Evolutionary conservation across 2,113 vertebrate genomes (phyloP), one percentile per base, ranked within the genome.

Genomic region (Symphodus melops): DNA sequence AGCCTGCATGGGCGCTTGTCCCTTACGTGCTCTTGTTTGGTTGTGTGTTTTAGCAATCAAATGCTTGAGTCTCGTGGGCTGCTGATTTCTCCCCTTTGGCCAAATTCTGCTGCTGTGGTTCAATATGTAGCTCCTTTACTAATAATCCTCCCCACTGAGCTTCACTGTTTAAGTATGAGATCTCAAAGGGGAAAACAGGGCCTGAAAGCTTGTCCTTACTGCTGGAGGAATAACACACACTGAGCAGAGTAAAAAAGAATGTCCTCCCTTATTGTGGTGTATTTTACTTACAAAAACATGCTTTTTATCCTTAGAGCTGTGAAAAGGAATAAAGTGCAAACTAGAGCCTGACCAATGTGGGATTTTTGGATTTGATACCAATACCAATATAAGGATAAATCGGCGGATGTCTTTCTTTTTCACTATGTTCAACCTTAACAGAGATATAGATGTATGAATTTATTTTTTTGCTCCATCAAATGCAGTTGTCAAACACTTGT

Each of bases 41-140:
- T 53, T 77, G 57, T 82, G 62, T 76, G 79, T 79, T 79, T 85
- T 84, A 52, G 39, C 41, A 72, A 57, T 75, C 51, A 68, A 61
- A 79, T 36, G 28, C 28, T 55, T 20, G 66, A 25, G 33, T 86
- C 62, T 85, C 14, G 12, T 63, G 79, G 77, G 48, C 75, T 69
- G 73, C 41, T 80, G 74, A 79, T 79, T 79, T 67, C 16, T 77
- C 74, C 71, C 79, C 66, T 57, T 72, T 81, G 81, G 84, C 76
- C 69, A 84, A 41, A 71, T 84, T 56, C 81, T 69, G 66, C 75
- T 84, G 81, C 75, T 78, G 65, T 46, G 66, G 71, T 72, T 84
- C 76, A 87, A 87, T 84, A 83, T 79, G 83, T 70, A 87, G 69
- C 69, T 76, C 56, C 49, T 48, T 79, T 57, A 57, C 59, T 83